phyloP scores from a whole-genome alignment of 2,888 invertebrate species.

The Auanema sp. region DNA sequence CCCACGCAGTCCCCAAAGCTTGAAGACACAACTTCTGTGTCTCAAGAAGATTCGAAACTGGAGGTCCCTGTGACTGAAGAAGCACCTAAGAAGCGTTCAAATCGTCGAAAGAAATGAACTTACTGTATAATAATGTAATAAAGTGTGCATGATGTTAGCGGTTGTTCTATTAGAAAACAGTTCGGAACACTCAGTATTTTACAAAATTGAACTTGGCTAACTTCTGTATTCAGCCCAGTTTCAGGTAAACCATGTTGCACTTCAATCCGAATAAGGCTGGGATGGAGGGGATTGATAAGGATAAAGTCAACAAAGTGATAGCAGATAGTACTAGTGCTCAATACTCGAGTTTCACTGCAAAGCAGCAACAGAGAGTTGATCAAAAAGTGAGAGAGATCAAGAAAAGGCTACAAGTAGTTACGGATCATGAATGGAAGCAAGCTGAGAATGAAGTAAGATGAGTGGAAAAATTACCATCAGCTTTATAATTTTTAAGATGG shows the following conservation, averaged over 20 bases:
- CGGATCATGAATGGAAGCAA: constrained; percentile 24
- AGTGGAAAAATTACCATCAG: not conserved
- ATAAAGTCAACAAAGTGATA: constrained; percentile 63
- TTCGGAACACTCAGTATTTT: too few species aligned
- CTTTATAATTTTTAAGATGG: constrained; percentile 65
- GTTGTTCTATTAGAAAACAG: too few species aligned
- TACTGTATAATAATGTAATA: too few species aligned
- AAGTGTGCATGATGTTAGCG: too few species aligned
- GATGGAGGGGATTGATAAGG: constrained; percentile 67
- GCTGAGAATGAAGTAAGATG: constrained; percentile 37
- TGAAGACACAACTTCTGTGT: too few species aligned
- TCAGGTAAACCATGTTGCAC: constrained; percentile 24
- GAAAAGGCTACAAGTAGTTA: constrained; percentile 24
- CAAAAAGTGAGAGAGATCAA: constrained; percentile 63
- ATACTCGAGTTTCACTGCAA: constrained; percentile 69
- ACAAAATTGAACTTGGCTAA: too few species aligned
- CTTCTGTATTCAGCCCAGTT: too few species aligned
- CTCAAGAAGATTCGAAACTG: too few species aligned
- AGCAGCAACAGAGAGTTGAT: constrained; percentile 68
- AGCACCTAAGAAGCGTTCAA: too few species aligned
- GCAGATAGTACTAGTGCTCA: constrained; percentile 69
- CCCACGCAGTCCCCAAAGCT: too few species aligned
- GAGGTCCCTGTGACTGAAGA: too few species aligned
- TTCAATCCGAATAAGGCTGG: constrained; percentile 64
- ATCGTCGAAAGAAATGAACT: too few species aligned